These are phyloP conservation scores for Cantharis flavilabris DNA, from an alignment of 2,888 invertebrate genomes.

Conservation along the genomic window DNA sequence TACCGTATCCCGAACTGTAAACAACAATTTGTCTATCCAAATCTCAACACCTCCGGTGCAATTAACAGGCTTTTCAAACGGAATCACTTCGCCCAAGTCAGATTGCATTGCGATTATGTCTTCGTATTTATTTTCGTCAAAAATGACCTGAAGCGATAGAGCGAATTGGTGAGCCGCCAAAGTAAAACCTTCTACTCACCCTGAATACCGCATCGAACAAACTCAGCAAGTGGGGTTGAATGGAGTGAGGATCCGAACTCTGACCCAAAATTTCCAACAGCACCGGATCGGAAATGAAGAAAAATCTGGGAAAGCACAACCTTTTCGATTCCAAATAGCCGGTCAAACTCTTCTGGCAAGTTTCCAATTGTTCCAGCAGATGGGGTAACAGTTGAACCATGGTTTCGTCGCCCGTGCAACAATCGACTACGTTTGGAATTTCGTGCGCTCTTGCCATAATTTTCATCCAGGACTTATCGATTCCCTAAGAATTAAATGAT, in stretches of 20 bases:
- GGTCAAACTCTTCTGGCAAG: slow-evolving; percentile 88
- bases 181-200: background rate
- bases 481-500: slow-evolving; percentile 58
- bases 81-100: slow-evolving; percentile 74
- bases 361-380: slow-evolving; percentile 82
- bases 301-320: slow-evolving; percentile 84
- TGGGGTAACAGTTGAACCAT: slow-evolving; percentile 78
- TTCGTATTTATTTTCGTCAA: slow-evolving; percentile 77
- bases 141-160: slow-evolving; percentile 61
- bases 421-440: slow-evolving; percentile 78
- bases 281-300: slow-evolving; percentile 90
- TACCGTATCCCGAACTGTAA: slow-evolving; percentile 74
- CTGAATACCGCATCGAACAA: slow-evolving; percentile 84
- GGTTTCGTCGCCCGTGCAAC: slow-evolving; percentile 83
- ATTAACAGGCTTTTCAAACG: slow-evolving; percentile 68
- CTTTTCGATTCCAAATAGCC: slow-evolving; percentile 80
- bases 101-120: slow-evolving; percentile 76
- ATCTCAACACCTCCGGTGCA: slow-evolving; percentile 84
- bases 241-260: slow-evolving; percentile 84
- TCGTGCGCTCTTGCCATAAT: slow-evolving; percentile 86
- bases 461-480: slow-evolving; percentile 87
- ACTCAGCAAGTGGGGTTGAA: slow-evolving; percentile 80
- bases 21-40: slow-evolving; percentile 77
- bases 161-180: background rate
- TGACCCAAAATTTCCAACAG: slow-evolving; percentile 88